Conservation (phyloP, 2,888 invertebrate species). For the Oxycera nigricornis region DNA sequence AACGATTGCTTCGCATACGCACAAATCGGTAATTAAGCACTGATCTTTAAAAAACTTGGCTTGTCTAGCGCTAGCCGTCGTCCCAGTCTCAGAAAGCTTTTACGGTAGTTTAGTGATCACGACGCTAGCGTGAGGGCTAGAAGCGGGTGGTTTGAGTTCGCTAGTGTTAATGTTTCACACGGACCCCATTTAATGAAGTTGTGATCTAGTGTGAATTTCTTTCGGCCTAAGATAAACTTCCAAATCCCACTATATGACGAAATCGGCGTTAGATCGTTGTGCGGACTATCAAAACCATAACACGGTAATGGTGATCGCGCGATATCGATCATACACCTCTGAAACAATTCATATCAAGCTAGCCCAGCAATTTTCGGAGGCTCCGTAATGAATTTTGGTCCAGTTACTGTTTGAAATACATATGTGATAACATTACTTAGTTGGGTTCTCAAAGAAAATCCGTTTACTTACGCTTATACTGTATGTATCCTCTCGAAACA, state of each 20-base stretch:
- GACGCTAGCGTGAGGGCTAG: not conserved
- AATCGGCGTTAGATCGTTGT: slow-evolving; percentile 2
- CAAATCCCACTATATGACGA: slow-evolving; percentile 21
- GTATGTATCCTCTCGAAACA: not conserved
- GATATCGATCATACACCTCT: slow-evolving; percentile 42
- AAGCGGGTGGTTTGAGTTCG: not conserved
- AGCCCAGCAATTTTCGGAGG: not conserved
- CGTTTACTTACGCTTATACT: not conserved
- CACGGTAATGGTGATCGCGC: slow-evolving; percentile 43
- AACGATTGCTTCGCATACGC: no score
- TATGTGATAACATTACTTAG: slow-evolving; percentile 28
- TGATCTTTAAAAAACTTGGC: slow-evolving; percentile 1
- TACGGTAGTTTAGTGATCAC: not conserved
- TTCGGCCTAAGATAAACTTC: not conserved
- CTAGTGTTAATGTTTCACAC: not conserved
- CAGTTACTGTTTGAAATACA: not conserved
- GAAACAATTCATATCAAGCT: slow-evolving; percentile 42
- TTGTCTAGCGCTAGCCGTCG: not conserved
- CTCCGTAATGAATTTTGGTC: not conserved
- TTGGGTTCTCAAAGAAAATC: not conserved
- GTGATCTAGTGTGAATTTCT: not conserved
- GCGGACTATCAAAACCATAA: slow-evolving; percentile 26
- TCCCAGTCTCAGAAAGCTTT: not conserved
- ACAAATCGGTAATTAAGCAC: no score
- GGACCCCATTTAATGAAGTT: not conserved